A percentile compares a stretch with the other conserved stretches of the same genome.
phyloP scores from a whole-genome alignment of 2,113 vertebrate species.

The Connochaetes taurinus region DNA sequence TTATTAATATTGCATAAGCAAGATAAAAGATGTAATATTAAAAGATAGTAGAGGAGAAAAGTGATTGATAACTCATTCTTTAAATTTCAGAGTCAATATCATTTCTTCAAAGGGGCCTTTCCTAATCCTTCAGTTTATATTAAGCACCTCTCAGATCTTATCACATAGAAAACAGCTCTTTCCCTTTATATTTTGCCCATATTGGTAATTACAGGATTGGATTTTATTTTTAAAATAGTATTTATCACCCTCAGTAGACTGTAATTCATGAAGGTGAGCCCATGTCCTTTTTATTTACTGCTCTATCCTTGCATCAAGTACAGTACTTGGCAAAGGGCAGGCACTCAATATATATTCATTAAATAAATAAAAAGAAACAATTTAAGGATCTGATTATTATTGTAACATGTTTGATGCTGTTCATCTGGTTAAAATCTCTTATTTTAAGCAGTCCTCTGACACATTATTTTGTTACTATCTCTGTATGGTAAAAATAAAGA shows the following conservation, averaged over 20 bases:
- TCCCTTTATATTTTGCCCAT: background rate
- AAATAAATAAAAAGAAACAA: background rate
- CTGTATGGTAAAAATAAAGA: background rate
- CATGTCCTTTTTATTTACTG: background rate
- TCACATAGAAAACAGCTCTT: background rate
- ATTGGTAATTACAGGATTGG: background rate
- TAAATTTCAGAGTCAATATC: background rate
- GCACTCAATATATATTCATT: background rate
- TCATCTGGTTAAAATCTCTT: background rate
- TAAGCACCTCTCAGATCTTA: background rate
- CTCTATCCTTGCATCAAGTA: background rate
- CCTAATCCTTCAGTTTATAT: background rate
- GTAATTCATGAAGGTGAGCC: background rate
- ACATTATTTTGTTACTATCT: background rate
- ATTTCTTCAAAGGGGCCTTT: background rate
- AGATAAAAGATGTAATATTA: background rate
- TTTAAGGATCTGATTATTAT: background rate
- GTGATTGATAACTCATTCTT: background rate
- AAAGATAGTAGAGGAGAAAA: background rate
- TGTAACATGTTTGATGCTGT: background rate
- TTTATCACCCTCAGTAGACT: background rate
- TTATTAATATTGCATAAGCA: background rate
- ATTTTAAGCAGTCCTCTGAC: background rate
- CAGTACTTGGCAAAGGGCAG: background rate
- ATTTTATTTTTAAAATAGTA: background rate